A percentile compares a stretch with the other conserved stretches of the same genome.
Evolutionary conservation across 2,888 invertebrate species (phyloP).

Genomic region (Tipula helvola): DNA sequence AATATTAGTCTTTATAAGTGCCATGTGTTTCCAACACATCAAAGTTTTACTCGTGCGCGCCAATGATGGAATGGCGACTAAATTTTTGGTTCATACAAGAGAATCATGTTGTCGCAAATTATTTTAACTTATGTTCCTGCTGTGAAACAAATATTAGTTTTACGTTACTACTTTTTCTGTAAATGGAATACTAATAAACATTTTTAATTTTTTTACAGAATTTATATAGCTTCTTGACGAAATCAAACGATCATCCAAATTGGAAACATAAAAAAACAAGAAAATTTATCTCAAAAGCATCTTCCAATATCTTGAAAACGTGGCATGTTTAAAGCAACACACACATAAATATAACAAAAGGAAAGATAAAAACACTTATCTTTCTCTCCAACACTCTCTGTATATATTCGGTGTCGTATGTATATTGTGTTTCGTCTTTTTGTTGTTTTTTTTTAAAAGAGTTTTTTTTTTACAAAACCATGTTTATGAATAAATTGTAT

Average conservation of each 20-base stretch:
- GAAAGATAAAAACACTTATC: not conserved
- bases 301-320: not conserved
- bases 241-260: not conserved
- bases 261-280: not conserved
- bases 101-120: too few species aligned
- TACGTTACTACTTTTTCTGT: too few species aligned
- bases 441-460: not conserved
- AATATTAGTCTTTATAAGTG: too few species aligned
- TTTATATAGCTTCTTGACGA: not conserved
- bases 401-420: not conserved
- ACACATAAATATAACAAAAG: not conserved
- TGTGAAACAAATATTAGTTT: too few species aligned
- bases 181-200: too few species aligned
- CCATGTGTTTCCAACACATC: too few species aligned
- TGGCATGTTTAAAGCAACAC: not conserved
- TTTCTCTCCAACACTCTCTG: not conserved
- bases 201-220: not conserved
- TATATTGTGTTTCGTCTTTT: not conserved
- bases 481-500: not conserved
- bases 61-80: too few species aligned
- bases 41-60: too few species aligned
- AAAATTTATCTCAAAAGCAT: not conserved
- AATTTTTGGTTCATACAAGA: too few species aligned
- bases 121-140: too few species aligned
- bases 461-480: not conserved